Base-by-base conservation (phyloP, 1,140 invertebrate species). In the Hycleus phaleratus region DNA sequence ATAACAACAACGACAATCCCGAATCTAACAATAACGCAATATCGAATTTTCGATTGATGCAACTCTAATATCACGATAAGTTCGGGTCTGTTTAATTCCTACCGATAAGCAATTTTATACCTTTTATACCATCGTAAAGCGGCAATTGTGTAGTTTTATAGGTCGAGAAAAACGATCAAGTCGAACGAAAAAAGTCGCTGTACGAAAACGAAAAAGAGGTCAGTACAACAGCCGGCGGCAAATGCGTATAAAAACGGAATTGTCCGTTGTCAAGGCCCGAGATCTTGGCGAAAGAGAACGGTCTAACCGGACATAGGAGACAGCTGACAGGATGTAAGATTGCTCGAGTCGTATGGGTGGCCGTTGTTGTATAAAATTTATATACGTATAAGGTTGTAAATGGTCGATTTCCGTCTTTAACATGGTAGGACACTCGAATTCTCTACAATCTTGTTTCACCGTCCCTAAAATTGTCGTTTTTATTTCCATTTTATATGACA, bases 291-390 rank as follows among this genome's bases (percentile, higher is more conserved):
- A 51, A 18, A 5, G 32, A 32, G 7, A 32, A 32, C 32, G 32
- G 32, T 42, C 24, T 8, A 54, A 43, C 5, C 44, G 42, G 45
- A 48, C 53, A 43, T 56, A 43, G 53, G 18, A 47, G 46, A 39
- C 53, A 56, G 53, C 32, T 56, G 53, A 12, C 53, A 48, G 46
- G 53, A 47, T 56, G 53, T 48, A 45, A 42, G 53, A 56, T 56
- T 56, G 47, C 53, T 45, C 25, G 12, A 45, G 18, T 32, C 32
- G 32, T 5, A 32, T 5, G 7, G 32, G 32, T 4, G 53, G 32
- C 44, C 40, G 46, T 38, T 43, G 45, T 56, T 56, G 53, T 56
- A 56, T 47, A 56, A 56, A 18, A 18, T 18, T 18, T 32, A 32
- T 32, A 32, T 32, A 32, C 53, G 53, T 56, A 56, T 45, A 7